A percentile compares a stretch with the other conserved stretches of the same genome.
These are phyloP conservation scores for Neolamprologus falcicula DNA, from an alignment of 2,113 vertebrate genomes.

Conservation along the genomic window DNA sequence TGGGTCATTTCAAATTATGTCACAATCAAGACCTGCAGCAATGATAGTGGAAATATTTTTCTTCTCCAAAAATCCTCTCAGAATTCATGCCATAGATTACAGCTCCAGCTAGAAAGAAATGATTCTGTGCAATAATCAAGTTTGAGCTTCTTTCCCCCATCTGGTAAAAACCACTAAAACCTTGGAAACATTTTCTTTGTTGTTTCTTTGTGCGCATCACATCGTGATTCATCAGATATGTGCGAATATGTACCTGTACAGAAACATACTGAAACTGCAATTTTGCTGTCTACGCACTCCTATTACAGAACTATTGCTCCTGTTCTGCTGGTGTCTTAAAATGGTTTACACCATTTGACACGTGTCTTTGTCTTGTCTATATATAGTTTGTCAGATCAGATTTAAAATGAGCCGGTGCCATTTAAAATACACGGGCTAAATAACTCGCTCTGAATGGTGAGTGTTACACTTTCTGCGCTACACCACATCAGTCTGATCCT, in stretches of 20 bases:
- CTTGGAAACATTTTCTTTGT: not conserved
- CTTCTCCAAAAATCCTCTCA: not conserved
- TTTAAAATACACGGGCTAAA: not conserved
- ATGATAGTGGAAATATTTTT: not conserved
- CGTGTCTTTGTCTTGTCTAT: not conserved
- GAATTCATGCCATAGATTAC: not conserved
- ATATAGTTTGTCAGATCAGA: not conserved
- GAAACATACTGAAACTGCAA: accelerated
- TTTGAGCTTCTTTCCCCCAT: not conserved
- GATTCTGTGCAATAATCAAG: not conserved
- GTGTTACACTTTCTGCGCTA: not conserved
- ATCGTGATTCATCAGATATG: not conserved
- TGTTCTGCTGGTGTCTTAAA: not conserved
- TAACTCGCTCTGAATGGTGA: not conserved
- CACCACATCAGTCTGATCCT: not conserved
- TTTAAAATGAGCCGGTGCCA: not conserved
- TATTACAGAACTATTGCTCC: not conserved
- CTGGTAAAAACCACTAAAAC: not conserved
- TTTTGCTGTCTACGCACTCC: not conserved
- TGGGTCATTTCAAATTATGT: not conserved
- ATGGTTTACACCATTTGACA: not conserved
- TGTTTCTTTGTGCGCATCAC: not conserved
- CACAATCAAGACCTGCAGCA: not conserved
- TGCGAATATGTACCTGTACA: not conserved
- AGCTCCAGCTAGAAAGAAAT: not conserved